Base-by-base conservation (phyloP, 2,113 vertebrate genomes). In the Cebus imitator region DNA sequence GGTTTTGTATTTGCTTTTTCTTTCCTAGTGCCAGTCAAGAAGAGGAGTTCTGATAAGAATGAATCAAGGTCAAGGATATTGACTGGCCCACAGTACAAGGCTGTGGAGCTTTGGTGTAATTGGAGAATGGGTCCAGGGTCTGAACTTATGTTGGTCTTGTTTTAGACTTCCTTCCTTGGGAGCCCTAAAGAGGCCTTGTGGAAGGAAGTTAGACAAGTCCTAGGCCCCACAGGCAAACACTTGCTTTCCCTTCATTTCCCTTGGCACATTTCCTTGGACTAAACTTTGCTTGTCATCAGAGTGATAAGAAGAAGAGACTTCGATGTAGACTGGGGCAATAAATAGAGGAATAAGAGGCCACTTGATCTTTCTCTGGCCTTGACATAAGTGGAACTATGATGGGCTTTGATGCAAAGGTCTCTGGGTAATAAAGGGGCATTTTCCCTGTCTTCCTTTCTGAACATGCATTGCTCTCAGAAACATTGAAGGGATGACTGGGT, bases 1-100 rank as follows among this genome's bases (percentile, higher is more conserved):
- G 35, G 23, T 37, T 95, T 85, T 58, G 21, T 82, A n/a, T 64
- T 90, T 86, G 37, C 37, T 61, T 91, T 92, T 87, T 48, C 73
- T 83, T 40, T 20, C n/a, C 25, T 2, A 52, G 70, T 11, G 35
- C 61, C 32, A 76, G 18, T 45, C 2, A 48, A 96, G 18, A 30
- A 37, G 21, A 90, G 52, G 68, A 37, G 45, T 70, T 94, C 55
- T 78, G 64, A n/a, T 79, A 32, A 95, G 43, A 81, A 66, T 17
- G 13, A 48, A 48, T 82, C 21, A 76, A 85, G 27, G 58, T 66
- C 57, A 82, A 48, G 20, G 37, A 16, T 88, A 45, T 48, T 72
- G 80, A n/a, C 35, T 76, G 82, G 43, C 50, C 10, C 35, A 76
- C 6, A 43, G 72, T 57, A 8, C 6, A 11, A 85, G 27, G 58